Evolutionary conservation across 2,113 vertebrate genomes (phyloP), one percentile per base, ranked within the genome.

Genomic region (Actenoides hombroni): DNA sequence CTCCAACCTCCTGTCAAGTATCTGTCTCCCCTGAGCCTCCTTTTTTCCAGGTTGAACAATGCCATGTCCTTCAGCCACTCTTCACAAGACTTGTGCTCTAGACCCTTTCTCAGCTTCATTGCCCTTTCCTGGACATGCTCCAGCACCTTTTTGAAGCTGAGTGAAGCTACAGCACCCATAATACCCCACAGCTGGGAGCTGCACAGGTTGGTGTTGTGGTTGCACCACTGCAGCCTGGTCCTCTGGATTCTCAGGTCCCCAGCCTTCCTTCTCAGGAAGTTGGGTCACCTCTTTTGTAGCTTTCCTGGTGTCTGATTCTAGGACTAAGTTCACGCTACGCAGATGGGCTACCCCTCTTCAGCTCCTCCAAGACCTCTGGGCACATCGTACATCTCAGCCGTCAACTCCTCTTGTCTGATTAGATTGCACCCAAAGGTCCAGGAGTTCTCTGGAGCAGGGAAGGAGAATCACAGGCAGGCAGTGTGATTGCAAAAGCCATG

Each of bases 321-420:
- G 21, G 29, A 11, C 64, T 85, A 57, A 60, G 40, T 46, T 67
- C 51, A 2, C 0, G 3, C 10, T 16, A 21, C 3, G 2, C 2
- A 1, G 39, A 14, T 17, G 33, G n/a, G 13, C 11, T 16, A 23
- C 24, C 33, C 61, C 46, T 73, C 46, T 5, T 19, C 59, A 13
- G 29, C n/a, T 42, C 19, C 31, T 21, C 42, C 1, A 1, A 42
- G 35, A 18, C 23, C 42, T 12, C 69, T 2, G 57, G n/a, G 16
- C 44, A 31, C 67, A 29, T 59, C 60, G 3, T 25, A 3, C 17
- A 7, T 37, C 44, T 61, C 82, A 7, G 65, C 11, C 14, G 1
- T 20, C 78, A 70, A 61, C 33, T 83, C 40, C n/a, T 39, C 19
- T n/a, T 2, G 5, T 10, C 60, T 53, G 8, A 51, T 35, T 63